Conservation (phyloP, 2,113 vertebrate species). For the Lamprotornis superbus region DNA sequence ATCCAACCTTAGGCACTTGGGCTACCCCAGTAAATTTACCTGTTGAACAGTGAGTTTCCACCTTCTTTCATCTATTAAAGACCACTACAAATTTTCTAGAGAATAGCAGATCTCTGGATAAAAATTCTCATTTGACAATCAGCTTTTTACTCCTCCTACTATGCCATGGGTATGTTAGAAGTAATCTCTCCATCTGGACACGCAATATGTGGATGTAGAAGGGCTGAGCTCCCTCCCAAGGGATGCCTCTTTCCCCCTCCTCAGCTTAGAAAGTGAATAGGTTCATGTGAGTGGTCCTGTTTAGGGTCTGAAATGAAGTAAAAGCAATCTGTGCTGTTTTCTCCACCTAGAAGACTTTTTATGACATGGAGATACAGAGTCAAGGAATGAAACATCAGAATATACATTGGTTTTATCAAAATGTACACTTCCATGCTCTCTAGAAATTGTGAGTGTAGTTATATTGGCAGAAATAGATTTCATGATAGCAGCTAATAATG, state of each 20-base stretch:
- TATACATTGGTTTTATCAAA: not conserved
- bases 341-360: not conserved
- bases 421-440: not conserved
- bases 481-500: not conserved
- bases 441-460: not conserved
- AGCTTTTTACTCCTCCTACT: not conserved
- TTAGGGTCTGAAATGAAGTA: not conserved
- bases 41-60: not conserved
- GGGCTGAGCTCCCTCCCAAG: not conserved
- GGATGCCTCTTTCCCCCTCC: not conserved
- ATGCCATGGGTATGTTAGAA: not conserved
- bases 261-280: not conserved
- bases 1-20: not conserved
- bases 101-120: not conserved
- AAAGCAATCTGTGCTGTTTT: not conserved
- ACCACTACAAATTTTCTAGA: not conserved
- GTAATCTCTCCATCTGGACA: not conserved
- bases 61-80: not conserved
- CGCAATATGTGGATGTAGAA: not conserved
- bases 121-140: not conserved
- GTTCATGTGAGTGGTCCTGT: fast-evolving
- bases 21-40: not conserved
- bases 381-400: not conserved
- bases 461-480: not conserved
- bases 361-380: not conserved